These are phyloP conservation scores for Macrophya annulata DNA, from an alignment of 2,888 invertebrate species.

Conservation along the genomic window DNA sequence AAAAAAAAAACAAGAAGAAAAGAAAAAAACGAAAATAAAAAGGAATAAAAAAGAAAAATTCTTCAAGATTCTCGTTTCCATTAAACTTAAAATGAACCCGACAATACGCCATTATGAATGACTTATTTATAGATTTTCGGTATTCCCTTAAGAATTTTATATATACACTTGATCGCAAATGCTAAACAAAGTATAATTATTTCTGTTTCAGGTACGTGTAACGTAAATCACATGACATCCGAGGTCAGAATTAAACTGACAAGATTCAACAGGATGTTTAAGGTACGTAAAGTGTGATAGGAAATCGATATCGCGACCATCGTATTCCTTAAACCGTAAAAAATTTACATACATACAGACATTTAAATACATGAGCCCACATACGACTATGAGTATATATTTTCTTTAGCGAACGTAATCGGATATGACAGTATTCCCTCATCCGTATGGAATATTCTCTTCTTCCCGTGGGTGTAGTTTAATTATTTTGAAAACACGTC, in stretches of 20 bases:
- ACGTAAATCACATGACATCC: neutral
- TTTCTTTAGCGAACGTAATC: constrained; percentile 14
- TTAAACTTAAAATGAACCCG: neutral
- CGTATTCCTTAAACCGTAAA: too few relatives aligned
- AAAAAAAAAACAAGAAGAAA: neutral
- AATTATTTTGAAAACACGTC: constrained; percentile 45
- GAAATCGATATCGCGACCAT: too few relatives aligned
- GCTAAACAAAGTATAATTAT: neutral
- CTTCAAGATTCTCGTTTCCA: neutral
- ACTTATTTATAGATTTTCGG: neutral
- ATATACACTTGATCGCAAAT: neutral
- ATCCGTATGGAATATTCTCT: neutral
- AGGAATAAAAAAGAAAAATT: neutral
- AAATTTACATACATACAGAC: neutral
- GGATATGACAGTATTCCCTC: constrained; percentile 2
- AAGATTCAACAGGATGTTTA: neutral
- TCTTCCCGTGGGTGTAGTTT: constrained; percentile 25
- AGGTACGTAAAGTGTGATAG: neutral
- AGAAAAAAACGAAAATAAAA: neutral
- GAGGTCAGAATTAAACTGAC: neutral
- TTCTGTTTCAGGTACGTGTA: constrained; percentile 53
- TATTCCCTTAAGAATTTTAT: neutral
- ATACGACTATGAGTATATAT: neutral
- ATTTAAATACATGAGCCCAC: neutral
- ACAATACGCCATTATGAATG: neutral